Base-by-base conservation (phyloP, 2,113 vertebrate species). In the Erythrolamprus reginae region DNA sequence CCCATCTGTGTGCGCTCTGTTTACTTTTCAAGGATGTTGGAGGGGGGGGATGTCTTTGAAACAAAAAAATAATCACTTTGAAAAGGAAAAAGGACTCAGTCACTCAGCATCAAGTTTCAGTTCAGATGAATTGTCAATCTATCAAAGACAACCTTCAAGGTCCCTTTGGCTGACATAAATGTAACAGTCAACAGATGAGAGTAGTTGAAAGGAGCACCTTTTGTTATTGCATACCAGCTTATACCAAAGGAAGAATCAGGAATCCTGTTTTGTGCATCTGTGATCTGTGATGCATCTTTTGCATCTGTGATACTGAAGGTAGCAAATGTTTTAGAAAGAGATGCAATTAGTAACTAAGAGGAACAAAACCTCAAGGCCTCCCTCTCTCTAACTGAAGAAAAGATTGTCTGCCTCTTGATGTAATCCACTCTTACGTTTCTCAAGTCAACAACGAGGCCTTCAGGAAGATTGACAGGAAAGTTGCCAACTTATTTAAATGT, bases 401-500 rank as follows among this genome's bases (percentile, higher is more conserved):
- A 92, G 87, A 21, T 91, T 85, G 77, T 89, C 82, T 90, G 91
- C 56, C 56, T 92, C 91, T 84, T 91, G 93, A 91, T 45, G 45
- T 52, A 95, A 91, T 93, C 38, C 33, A 56, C 24, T 45, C 1
- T 90, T 61, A 53, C 88, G 87, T 90, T 91, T 90, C 90, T 86
- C 17, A 86, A 93, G 55, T 93, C 89, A 51, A 93, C 90, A 90
- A 56, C 94, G 51, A 65, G 84, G 61, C 89, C 65, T 93, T 42
- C 90, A 89, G 93, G 92, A 95, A 50, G 45, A 94, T 95, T 93
- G 93, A 90, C 90, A 82, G 93, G 91, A 96, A 96, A 91, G 61
- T 91, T 96, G 94, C 95, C 93, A 95, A 93, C 89, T 92, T 89
- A 91, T 89, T 94, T 95, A 90, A 95, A 92, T 85, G 84, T 87